Percentiles rank a stretch among this genome's conserved stretches.
phyloP scores from a whole-genome alignment of 2,113 vertebrate species.

The Indicator indicator region DNA sequence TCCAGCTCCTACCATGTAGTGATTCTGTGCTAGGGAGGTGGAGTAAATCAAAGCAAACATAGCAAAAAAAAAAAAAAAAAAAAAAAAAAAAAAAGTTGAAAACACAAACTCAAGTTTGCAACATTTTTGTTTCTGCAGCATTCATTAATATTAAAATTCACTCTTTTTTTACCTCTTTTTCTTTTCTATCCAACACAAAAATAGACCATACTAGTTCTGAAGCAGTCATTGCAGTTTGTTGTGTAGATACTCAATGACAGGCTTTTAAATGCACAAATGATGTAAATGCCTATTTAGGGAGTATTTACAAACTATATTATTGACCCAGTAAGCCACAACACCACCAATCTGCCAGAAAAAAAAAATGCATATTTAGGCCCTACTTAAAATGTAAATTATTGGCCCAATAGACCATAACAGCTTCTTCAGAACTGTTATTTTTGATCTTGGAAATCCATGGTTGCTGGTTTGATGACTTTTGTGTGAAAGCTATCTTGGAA shows the following conservation, averaged over 20 bases:
- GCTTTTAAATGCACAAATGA: conserved; percentile 57
- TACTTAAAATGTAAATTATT: conserved; percentile 65
- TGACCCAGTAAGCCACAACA: conserved; percentile 60
- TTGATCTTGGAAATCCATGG: conserved; percentile 22
- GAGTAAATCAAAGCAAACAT: not conserved
- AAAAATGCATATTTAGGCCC: conserved; percentile 51
- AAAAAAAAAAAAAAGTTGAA: not conserved
- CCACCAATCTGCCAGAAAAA: conserved; percentile 13
- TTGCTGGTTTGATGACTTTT: conserved; percentile 31
- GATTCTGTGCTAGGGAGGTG: not conserved
- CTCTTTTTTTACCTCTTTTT: not conserved
- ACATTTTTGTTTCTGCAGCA: not conserved
- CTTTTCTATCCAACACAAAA: not conserved
- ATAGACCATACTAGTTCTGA: not conserved
- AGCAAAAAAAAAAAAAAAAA: not conserved
- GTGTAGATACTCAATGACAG: conserved; percentile 9
- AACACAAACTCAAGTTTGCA: not conserved
- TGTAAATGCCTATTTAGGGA: conserved; percentile 58
- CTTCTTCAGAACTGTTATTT: conserved; percentile 10
- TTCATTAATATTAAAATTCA: not conserved
- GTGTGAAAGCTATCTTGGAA: conserved; percentile 44
- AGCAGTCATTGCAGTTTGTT: conserved; percentile 6
- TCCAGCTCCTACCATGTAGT: too few species aligned
- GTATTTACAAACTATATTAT: conserved; percentile 55
- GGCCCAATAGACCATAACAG: not conserved